Percentiles rank a stretch among this genome's conserved stretches.
Evolutionary conservation across 2,113 vertebrate genomes (phyloP).

Genomic region (Sinocyclocheilus maitianheensis): DNA sequence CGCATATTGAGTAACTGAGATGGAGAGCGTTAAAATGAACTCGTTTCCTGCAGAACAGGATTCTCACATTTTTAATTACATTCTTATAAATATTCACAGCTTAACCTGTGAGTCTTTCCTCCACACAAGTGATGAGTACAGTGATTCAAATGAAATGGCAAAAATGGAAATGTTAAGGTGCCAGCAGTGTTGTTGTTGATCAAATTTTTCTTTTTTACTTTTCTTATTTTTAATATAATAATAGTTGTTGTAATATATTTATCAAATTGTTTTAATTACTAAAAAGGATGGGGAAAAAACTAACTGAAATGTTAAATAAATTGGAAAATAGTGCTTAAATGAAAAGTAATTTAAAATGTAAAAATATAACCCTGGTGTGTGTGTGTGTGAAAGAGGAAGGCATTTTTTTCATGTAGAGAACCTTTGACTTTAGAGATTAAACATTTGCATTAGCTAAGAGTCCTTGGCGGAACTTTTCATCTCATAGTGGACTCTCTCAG

Average conservation of each 20-base stretch:
- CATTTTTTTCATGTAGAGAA: background rate
- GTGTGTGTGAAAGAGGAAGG: background rate
- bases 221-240: too few relatives aligned
- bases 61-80: background rate
- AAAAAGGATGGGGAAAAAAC: too few relatives aligned
- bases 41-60: background rate
- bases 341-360: background rate
- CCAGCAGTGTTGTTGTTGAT: too few relatives aligned
- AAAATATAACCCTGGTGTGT: background rate
- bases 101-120: background rate
- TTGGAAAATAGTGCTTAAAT: background rate
- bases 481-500: background rate
- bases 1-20: background rate
- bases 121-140: background rate
- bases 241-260: too few relatives aligned
- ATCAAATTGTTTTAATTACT: too few relatives aligned
- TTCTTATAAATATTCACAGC: background rate
- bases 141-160: background rate
- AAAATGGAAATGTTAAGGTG: background rate
- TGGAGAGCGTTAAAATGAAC: background rate
- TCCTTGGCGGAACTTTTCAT: background rate
- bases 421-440: conserved; percentile 5
- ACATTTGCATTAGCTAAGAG: conserved; percentile 12
- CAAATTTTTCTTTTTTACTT: too few relatives aligned
- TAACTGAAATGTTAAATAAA: background rate